Conservation (phyloP, 2,113 vertebrate species). For the Pomatorhinus ruficollis region DNA sequence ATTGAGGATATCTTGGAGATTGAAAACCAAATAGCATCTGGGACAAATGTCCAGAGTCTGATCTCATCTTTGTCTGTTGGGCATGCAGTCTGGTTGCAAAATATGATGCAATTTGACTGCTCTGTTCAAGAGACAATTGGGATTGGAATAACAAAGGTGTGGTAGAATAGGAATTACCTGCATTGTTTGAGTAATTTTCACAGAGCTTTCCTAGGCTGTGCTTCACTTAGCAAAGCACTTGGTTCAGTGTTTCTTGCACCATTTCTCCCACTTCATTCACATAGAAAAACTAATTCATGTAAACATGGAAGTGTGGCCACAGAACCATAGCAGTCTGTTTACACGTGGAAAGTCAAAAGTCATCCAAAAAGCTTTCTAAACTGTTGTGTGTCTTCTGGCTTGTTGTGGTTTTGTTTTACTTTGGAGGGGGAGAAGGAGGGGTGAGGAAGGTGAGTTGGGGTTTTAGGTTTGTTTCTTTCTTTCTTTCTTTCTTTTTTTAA, state of each 20-base stretch:
- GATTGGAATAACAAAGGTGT: slow-evolving; percentile 47
- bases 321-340: neutral
- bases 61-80: slow-evolving; percentile 1
- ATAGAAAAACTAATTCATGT: neutral
- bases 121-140: neutral
- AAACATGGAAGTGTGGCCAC: neutral
- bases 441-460: fast-evolving
- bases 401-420: neutral
- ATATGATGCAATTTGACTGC: neutral
- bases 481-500: neutral
- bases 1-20: neutral
- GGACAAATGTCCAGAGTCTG: neutral
- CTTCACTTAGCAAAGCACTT: neutral
- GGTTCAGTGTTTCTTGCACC: neutral
- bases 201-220: neutral
- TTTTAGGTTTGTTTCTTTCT: neutral
- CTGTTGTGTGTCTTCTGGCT: neutral
- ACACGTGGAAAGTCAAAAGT: neutral
- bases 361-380: slow-evolving; percentile 13
- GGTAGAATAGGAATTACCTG: slow-evolving; percentile 27
- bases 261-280: neutral
- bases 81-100: slow-evolving; percentile 25
- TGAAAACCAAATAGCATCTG: neutral
- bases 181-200: slow-evolving; percentile 16
- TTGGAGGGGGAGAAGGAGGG: fast-evolving